Conservation (phyloP, 2,888 invertebrate genomes). For the Dioctria rufipes region DNA sequence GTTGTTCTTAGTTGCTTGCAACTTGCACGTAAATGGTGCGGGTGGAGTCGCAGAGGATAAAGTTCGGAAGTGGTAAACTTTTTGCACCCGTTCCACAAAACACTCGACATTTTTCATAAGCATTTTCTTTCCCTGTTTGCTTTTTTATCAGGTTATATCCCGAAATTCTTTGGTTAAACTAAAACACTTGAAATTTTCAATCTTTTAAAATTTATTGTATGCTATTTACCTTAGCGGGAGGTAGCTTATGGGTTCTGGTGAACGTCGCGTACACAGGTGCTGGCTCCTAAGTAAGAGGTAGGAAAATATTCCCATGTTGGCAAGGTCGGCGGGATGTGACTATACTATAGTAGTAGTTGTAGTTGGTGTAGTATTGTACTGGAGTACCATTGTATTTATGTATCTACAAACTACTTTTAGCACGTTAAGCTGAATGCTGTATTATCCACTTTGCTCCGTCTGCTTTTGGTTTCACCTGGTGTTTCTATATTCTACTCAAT, state of each 20-base stretch:
- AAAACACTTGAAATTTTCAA: slow-evolving; percentile 52
- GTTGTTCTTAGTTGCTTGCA: slow-evolving; percentile 1
- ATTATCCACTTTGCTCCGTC: slow-evolving; percentile 29
- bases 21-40: background rate
- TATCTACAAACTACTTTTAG: slow-evolving; percentile 39
- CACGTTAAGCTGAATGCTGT: slow-evolving; percentile 31
- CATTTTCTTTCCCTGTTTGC: slow-evolving; percentile 19
- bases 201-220: slow-evolving; percentile 51
- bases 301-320: no score
- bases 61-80: background rate
- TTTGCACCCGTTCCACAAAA: background rate
- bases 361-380: background rate
- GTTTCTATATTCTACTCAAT: slow-evolving; percentile 9
- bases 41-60: no score
- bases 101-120: slow-evolving; percentile 23
- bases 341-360: no score
- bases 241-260: slow-evolving; percentile 7
- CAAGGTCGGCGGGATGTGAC: no score
- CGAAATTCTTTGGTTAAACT: slow-evolving; percentile 31
- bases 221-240: slow-evolving; percentile 42
- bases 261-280: background rate
- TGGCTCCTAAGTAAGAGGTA: background rate
- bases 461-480: slow-evolving; percentile 9
- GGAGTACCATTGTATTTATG: slow-evolving; percentile 28
- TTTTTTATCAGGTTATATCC: slow-evolving; percentile 24